Percentiles rank a stretch among this genome's conserved stretches.
Evolutionary conservation across 2,113 vertebrate genomes (phyloP).

Genomic region (Strix uralensis): DNA sequence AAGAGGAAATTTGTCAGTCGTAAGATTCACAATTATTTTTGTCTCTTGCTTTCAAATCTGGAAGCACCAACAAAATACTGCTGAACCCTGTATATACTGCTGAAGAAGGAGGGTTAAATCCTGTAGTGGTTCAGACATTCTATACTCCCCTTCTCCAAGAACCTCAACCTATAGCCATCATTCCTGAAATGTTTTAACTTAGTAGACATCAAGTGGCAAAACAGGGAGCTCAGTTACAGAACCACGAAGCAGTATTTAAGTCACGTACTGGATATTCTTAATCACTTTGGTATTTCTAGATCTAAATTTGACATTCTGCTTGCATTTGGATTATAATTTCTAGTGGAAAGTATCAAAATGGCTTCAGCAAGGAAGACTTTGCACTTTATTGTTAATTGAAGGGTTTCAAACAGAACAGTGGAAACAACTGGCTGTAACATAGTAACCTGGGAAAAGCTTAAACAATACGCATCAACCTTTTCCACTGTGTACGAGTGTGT

Average conservation of each 20-base stretch:
- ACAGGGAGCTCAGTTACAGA: background rate
- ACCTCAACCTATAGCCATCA: background rate
- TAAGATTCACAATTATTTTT: background rate
- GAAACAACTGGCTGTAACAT: background rate
- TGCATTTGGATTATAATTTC: background rate
- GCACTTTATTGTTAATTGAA: background rate
- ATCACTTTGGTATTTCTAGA: background rate
- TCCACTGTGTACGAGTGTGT: accelerated
- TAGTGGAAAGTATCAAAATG: background rate
- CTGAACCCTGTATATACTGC: background rate
- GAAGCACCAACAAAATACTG: background rate
- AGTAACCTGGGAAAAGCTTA: background rate
- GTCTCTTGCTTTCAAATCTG: background rate
- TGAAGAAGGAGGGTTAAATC: background rate
- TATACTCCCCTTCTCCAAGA: background rate
- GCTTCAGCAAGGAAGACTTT: background rate
- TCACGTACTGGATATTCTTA: background rate
- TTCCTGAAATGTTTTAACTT: background rate
- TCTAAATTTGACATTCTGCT: background rate
- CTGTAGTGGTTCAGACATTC: background rate
- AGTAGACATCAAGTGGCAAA: background rate
- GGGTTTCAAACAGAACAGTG: background rate
- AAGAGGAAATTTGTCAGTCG: background rate
- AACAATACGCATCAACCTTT: background rate
- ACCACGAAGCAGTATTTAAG: background rate